Conservation (phyloP, 2,888 invertebrate species). For the Erpobdella octoculata region DNA sequence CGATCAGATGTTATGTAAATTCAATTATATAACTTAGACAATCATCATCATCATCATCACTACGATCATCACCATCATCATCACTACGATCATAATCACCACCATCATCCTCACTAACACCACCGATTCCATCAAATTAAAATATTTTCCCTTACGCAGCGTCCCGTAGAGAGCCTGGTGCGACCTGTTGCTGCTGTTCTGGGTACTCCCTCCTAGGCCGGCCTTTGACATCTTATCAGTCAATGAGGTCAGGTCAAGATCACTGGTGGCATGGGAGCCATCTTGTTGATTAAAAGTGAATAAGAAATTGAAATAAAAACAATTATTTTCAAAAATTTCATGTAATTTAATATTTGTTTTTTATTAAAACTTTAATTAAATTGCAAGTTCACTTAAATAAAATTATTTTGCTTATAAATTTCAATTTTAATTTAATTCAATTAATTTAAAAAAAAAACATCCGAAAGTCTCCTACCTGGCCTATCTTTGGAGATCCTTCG, state of each 20-base stretch:
- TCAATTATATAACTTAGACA: no score
- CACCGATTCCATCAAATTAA: not conserved
- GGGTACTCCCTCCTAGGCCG: slow-evolving; percentile 5
- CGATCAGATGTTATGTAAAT: no score
- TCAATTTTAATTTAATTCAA: no score
- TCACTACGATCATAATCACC: not conserved
- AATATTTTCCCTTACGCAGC: no score
- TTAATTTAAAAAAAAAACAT: not conserved
- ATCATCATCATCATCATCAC: no score
- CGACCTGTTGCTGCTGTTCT: slow-evolving; percentile 5
- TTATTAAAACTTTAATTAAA: no score
- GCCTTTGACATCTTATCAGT: slow-evolving; percentile 20
- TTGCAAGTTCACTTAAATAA: no score
- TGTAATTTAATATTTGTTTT: no score
- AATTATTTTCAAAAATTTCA: no score
- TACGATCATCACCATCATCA: slow-evolving; percentile 7
- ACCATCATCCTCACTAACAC: not conserved
- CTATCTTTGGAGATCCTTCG: slow-evolving; percentile 10
- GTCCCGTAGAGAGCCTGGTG: slow-evolving; percentile 21
- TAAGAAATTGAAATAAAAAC: no score
- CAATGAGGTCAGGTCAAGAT: slow-evolving; percentile 22
- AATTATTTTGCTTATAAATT: no score
- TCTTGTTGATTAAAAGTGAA: no score
- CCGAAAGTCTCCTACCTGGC: not conserved
- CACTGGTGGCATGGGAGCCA: slow-evolving; percentile 11